Evolutionary conservation across 1,140 invertebrate genomes (phyloP), one percentile per base, ranked within the genome.

Genomic region (Megalopta genalis): DNA sequence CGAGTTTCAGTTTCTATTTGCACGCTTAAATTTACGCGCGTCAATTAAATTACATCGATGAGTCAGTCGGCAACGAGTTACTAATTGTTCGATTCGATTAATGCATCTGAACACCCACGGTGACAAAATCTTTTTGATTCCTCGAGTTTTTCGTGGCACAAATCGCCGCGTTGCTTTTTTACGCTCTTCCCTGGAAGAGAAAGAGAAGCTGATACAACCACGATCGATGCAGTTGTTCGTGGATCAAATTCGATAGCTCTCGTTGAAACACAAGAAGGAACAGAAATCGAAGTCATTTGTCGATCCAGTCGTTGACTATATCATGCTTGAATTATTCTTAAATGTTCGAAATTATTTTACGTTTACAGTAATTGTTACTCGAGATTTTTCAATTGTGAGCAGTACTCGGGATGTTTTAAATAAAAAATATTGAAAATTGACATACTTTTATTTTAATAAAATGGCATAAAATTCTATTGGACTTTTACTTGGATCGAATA

Each of bases 211-310:
- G 69, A 23, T 27, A 79, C 54, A 52, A 67, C 39, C 78, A 60
- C 83, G 83, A 85, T 86, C 83, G 73, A 71, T 49, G 83, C 67
- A 85, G 81, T 82, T 73, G 70, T 71, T 82, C 74, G 39, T 72
- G 75, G 83, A 86, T 86, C 83, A 73, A 86, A 86, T 86, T 86
- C 83, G 75, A 85, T 86, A 86, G 75, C 83, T 85, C 75, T 68
- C 67, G 70, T 71, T 85, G 84, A 81, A 85, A 85, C 79, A 71
- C 82, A 77, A 85, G 84, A 85, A 81, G 83, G 60, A 68, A 49
- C 42, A 72, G 72, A 79, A 79, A 83, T 78, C 65, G 70, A 74
- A 62, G 76, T 64, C 49, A 71, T 37, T 83, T 64, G 81, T 75
- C 54, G 82, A n/a, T 59, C 60, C 74, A 80, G 25, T 67, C 80